Evolutionary conservation across 2,888 invertebrate species (phyloP).

Genomic region (Tenthredo livida): DNA sequence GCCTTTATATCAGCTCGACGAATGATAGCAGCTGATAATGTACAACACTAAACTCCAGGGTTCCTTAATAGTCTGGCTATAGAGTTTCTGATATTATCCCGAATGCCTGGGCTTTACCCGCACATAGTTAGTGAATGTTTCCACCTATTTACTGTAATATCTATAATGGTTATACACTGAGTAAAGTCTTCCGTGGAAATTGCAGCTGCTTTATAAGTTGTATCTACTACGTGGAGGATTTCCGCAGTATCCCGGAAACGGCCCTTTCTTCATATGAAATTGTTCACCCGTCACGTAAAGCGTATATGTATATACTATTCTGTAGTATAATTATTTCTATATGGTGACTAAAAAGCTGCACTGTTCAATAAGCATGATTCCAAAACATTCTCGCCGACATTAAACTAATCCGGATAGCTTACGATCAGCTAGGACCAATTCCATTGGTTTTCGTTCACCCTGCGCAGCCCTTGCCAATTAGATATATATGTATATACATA

Average conservation of each 20-base stretch:
- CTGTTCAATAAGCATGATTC: not conserved
- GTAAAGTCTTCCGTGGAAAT: constrained; percentile 4
- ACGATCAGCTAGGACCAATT: too few species aligned
- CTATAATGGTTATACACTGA: not conserved
- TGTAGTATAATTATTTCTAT: not conserved
- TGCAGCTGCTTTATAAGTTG: not conserved
- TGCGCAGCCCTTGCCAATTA: not conserved
- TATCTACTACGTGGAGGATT: constrained; percentile 10
- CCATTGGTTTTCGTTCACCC: too few species aligned
- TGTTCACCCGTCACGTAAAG: too few species aligned
- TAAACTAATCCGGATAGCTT: too few species aligned
- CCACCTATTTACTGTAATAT: constrained; percentile 26
- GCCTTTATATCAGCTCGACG: not conserved
- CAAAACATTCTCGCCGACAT: too few species aligned
- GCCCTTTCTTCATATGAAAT: not conserved
- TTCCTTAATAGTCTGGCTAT: not conserved
- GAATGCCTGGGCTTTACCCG: constrained; percentile 16
- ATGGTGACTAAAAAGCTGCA: not conserved
- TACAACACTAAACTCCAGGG: not conserved
- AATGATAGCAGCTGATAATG: not conserved
- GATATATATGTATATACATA: too few species aligned
- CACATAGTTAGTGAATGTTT: constrained; percentile 35
- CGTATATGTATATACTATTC: not conserved
- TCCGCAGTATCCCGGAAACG: not conserved
- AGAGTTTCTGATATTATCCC: constrained; percentile 21